Evolutionary conservation across 2,888 invertebrate species (phyloP), one percentile per base, ranked within the genome.

Genomic region (Pristionchus entomophagus): DNA sequence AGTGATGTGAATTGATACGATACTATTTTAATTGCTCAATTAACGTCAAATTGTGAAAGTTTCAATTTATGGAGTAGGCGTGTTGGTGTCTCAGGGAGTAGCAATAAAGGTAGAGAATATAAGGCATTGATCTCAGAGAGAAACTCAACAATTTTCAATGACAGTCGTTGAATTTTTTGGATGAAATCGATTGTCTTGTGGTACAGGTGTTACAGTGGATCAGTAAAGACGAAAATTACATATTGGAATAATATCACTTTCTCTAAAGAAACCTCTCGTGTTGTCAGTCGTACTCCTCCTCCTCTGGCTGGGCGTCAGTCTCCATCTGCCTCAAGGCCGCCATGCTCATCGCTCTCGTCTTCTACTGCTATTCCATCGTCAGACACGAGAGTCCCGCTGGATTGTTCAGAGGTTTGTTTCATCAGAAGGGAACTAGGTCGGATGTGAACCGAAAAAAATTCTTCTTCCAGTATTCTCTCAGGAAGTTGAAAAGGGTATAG

Each of bases 251-350:
- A n/a, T n/a, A n/a, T n/a, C n/a, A n/a, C n/a, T n/a, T n/a, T n/a
- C n/a, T n/a, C n/a, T n/a, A n/a, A n/a, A n/a, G n/a, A n/a, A 56
- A 5, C 22, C 35, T 69, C 38, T 19, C 38, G 22, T 12, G 12
- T 38, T 78, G 19, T 45, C n/a, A 84, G 84, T 73, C 73, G 38
- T 84, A 84, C 38, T 29, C 73, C 10, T 84, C 84, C 2, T 29
- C 73, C 4, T 17, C 17, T 8, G 73, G 69, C 17, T 53, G 29
- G 29, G 35, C 32, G 6, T 73, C 17, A 29, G 1, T 51, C 17
- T 49, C 84, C 51, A 51, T 84, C 32, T 53, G 51, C 0, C 6
- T n/a, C 69, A 84, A 84, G n/a, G 45, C 26, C 19, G 5, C 51
- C 51, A 51, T 84, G 12, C 73, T 84, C 12, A n/a, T 84, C 38